Evolutionary conservation across 2,888 invertebrate genomes (phyloP), one percentile per base, ranked within the genome.

Genomic region (Prosopocoilus inquinatus): DNA sequence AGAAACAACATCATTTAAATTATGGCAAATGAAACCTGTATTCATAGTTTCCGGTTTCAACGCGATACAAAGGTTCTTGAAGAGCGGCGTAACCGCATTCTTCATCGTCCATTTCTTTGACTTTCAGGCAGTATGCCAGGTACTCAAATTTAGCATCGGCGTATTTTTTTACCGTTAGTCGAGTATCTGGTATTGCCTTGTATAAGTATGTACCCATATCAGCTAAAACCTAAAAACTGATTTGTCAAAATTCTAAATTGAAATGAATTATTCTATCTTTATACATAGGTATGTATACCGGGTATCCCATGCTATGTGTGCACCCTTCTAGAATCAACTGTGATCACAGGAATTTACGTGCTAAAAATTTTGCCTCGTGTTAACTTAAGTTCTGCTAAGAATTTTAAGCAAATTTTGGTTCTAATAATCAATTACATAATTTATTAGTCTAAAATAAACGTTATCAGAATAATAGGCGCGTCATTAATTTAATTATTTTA

Each of bases 31-130:
- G 20, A 32, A 61, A 85, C 81, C 97, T 87, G 76, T 99, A 99
- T 76, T 99, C 99, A 78, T 99, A 99, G 76, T 99, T 99, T 43
- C 99, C 99, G 0, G 98, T 98, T 78, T 99, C 99, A 0, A 99
- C 95, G 39, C 99, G 84, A 74, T 99, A 99, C 35, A 99, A 79
- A 0, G 97, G 96, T 73, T 99, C 99, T 71, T 97, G 96, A 9
- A 98, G 72, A 0, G 92, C 88, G 4, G 90, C 90, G 71, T 92
- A 97, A 44, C 92, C 93, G 64, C 95, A 94, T 70, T 98, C 97
- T 72, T 99, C 99, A 71, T 99, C 99, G 67, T 99, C 99, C 93
- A 99, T 92, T 78, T 99, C 99, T 75, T 99, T 99, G 0, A 99
- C 96, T 80, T 99, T 99, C 53, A 99, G 80, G 71, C 99, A 99